Evolutionary conservation across 2,113 vertebrate genomes (phyloP).

Genomic region (Toxotes chatareus): DNA sequence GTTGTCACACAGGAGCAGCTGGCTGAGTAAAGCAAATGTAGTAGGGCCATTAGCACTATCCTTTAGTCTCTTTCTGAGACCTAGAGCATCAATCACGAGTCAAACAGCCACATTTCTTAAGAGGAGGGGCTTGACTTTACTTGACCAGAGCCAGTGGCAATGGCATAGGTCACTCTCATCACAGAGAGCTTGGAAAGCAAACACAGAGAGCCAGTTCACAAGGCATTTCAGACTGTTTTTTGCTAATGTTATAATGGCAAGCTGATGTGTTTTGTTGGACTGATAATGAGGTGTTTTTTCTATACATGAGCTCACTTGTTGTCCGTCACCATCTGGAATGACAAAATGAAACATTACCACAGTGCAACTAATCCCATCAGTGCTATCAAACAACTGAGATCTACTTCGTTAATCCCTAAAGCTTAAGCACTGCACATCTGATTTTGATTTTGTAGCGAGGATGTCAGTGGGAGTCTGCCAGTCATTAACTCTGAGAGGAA

Average conservation of each 20-base stretch:
- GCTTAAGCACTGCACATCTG: constrained; percentile 48
- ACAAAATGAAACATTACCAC: constrained; percentile 31
- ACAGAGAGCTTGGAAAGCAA: constrained; percentile 21
- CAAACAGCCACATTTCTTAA: constrained; percentile 38
- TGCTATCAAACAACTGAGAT: constrained; percentile 48
- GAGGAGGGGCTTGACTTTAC: constrained; percentile 39
- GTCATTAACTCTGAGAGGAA: constrained; percentile 55
- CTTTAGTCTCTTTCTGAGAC: constrained; percentile 50
- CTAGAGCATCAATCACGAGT: constrained; percentile 38
- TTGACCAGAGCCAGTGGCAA: constrained; percentile 42
- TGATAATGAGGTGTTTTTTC: constrained; percentile 21
- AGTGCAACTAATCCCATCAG: constrained; percentile 44
- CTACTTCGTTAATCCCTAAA: constrained; percentile 48
- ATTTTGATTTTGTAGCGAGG: constrained; percentile 48
- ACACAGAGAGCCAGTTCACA: background rate
- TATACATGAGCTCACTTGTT: constrained; percentile 29
- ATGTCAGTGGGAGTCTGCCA: constrained; percentile 45
- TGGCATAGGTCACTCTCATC: constrained; percentile 41
- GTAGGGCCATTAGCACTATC: constrained; percentile 52
- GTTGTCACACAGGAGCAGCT: constrained; percentile 67
- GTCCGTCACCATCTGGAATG: constrained; percentile 45
- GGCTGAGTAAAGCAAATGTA: constrained; percentile 68
- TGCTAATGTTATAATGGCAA: background rate
- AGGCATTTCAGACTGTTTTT: constrained; percentile 22
- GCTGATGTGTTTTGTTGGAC: background rate